A percentile compares a stretch with the other conserved stretches of the same genome.
phyloP scores from a whole-genome alignment of 2,888 invertebrate species.

The Lithophane ornitopus region DNA sequence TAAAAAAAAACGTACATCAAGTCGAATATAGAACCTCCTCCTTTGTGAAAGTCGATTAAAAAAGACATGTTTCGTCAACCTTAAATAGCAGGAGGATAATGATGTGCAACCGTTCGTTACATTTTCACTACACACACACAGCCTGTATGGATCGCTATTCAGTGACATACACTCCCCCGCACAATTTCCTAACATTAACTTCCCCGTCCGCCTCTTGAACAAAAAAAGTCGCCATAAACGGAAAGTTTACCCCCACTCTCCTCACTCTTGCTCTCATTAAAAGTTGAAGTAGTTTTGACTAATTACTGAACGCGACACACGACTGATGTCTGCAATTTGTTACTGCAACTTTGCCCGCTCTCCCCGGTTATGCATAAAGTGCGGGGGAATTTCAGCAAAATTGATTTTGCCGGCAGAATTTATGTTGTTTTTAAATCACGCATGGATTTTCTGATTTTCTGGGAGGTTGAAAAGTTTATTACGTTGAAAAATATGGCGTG shows the following conservation, averaged over 20 bases:
- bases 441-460: conserved; percentile 28
- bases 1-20: too few species aligned
- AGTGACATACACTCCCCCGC: not conserved
- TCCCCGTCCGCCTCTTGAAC: conserved; percentile 46
- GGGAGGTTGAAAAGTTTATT: conserved; percentile 29
- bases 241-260: conserved; percentile 59
- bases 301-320: conserved; percentile 74
- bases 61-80: too few species aligned
- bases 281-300: conserved; percentile 76
- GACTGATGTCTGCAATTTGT: conserved; percentile 76
- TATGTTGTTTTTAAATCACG: conserved; percentile 56
- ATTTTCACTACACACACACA: not conserved
- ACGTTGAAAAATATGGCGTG: conserved; percentile 10
- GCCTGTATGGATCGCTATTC: not conserved
- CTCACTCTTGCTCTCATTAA: conserved; percentile 74
- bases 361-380: conserved; percentile 53
- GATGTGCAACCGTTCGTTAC: not conserved
- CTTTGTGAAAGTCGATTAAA: too few species aligned
- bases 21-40: too few species aligned
- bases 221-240: conserved; percentile 58
- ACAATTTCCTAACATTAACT: conserved; percentile 57
- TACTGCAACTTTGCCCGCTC: conserved; percentile 66
- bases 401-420: conserved; percentile 59
- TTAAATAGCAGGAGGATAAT: too few species aligned
- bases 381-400: conserved; percentile 53